A percentile compares a stretch with the other conserved stretches of the same genome.
These are phyloP conservation scores for Caenorhabditis sp. DNA, from an alignment of 2,888 invertebrate genomes.

Conservation along the genomic window DNA sequence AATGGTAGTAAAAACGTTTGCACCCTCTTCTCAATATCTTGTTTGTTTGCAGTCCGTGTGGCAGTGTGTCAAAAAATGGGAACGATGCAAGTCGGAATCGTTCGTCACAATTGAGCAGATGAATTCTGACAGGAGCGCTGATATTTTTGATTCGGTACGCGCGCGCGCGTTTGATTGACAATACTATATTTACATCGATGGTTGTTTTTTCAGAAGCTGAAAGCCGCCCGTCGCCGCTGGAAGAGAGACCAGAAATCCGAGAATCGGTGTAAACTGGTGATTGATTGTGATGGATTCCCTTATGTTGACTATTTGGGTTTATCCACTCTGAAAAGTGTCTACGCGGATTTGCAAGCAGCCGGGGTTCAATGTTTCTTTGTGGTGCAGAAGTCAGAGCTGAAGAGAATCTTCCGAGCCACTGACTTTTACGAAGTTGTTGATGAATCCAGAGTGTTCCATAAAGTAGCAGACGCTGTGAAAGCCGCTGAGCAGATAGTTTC, in stretches of 20 bases:
- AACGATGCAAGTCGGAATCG: slow-evolving; percentile 70
- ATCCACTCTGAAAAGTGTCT: slow-evolving; percentile 76
- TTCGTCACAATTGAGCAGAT: slow-evolving; percentile 74
- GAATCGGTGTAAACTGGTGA: slow-evolving; percentile 74
- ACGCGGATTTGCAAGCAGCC: slow-evolving; percentile 73
- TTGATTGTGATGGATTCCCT: slow-evolving; percentile 82
- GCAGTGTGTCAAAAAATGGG: slow-evolving; percentile 75
- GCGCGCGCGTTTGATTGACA: slow-evolving; percentile 6
- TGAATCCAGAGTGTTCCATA: slow-evolving; percentile 70
- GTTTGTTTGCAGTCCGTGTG: slow-evolving; percentile 69
- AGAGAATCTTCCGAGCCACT: slow-evolving; percentile 77
- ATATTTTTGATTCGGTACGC: slow-evolving; percentile 66
- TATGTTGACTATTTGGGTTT: slow-evolving; percentile 81
- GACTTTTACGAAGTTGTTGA: slow-evolving; percentile 80
- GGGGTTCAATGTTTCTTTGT: slow-evolving; percentile 79
- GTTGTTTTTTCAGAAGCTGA: slow-evolving; percentile 59
- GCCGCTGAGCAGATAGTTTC: slow-evolving; percentile 53
- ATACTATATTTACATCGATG: neutral
- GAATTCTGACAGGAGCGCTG: slow-evolving; percentile 64
- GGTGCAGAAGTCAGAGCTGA: slow-evolving; percentile 78
- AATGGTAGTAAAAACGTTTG: slow-evolving; percentile 45
- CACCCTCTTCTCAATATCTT: neutral
- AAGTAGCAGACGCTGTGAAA: slow-evolving; percentile 67
- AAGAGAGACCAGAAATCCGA: slow-evolving; percentile 58
- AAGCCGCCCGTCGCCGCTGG: slow-evolving; percentile 65